These are phyloP conservation scores for Rhinoraja longicauda DNA, from an alignment of 2,797 vertebrate species.

Conservation along the genomic window DNA sequence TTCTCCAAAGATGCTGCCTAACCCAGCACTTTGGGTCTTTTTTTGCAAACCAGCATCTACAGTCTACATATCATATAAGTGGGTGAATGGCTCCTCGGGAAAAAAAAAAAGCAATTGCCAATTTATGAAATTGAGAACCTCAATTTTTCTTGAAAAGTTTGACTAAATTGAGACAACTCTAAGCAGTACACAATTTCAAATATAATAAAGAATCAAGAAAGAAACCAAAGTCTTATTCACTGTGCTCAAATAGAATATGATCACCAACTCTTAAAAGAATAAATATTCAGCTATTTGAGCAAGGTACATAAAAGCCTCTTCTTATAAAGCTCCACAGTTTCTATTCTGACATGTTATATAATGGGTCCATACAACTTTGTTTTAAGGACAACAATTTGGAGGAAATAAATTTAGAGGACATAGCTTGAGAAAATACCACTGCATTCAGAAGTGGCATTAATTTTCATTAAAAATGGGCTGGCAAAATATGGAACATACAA, in stretches of 20 bases:
- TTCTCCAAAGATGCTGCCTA: too few relatives aligned
- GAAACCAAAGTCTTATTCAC: background rate
- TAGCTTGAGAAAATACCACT: background rate
- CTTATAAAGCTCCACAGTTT: background rate
- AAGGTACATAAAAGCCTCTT: background rate
- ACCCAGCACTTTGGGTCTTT: too few relatives aligned
- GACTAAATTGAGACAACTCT: background rate
- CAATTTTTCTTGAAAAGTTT: background rate
- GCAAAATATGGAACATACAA: too few relatives aligned
- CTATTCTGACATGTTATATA: background rate
- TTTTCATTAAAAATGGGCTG: too few relatives aligned
- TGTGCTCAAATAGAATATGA: background rate
- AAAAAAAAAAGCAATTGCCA: background rate
- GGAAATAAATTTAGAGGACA: background rate
- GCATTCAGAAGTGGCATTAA: too few relatives aligned
- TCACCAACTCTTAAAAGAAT: background rate
- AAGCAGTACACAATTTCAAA: background rate
- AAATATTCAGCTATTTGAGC: background rate
- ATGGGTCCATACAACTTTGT: background rate
- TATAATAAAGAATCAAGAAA: background rate
- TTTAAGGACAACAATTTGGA: background rate
- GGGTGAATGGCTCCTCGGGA: background rate
- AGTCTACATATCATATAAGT: background rate
- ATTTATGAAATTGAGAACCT: background rate
- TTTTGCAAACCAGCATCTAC: too few relatives aligned